Conservation (phyloP, 2,113 vertebrate species). For the Phrynocephalus versicolor region DNA sequence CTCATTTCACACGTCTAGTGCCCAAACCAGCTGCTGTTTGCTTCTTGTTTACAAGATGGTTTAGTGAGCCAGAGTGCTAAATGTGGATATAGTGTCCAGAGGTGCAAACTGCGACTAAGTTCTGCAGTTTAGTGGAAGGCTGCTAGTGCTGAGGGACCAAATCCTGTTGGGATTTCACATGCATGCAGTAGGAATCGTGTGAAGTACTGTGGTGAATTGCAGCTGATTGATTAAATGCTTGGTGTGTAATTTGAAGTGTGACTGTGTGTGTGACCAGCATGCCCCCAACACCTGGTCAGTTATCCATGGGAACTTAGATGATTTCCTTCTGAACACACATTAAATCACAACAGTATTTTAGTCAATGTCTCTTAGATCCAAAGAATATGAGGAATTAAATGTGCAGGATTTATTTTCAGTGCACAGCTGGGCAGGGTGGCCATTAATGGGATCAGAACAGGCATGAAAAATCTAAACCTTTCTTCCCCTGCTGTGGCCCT, state of each 20-base stretch:
- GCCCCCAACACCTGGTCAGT: too few species aligned
- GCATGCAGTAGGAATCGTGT: too few species aligned
- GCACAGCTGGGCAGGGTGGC: neutral
- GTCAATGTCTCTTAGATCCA: neutral
- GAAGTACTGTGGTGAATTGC: too few species aligned
- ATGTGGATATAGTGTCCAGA: neutral
- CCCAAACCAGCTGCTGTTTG: constrained; percentile 7
- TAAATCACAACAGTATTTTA: too few species aligned
- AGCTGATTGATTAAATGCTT: too few species aligned
- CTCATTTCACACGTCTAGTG: constrained; percentile 8
- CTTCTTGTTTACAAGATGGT: constrained; percentile 8
- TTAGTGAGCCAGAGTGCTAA: neutral
- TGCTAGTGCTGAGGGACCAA: neutral
- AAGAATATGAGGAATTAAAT: neutral
- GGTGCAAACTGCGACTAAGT: neutral
- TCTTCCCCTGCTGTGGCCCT: neutral
- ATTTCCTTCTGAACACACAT: too few species aligned
- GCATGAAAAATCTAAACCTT: neutral
- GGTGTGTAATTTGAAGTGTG: too few species aligned
- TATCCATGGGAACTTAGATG: too few species aligned
- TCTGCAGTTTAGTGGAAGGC: neutral
- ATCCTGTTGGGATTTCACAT: too few species aligned
- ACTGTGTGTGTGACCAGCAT: too few species aligned
- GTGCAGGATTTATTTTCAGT: neutral
- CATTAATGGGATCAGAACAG: neutral